Conservation (phyloP, 1,140 invertebrate species). For the Euwallacea similis region DNA sequence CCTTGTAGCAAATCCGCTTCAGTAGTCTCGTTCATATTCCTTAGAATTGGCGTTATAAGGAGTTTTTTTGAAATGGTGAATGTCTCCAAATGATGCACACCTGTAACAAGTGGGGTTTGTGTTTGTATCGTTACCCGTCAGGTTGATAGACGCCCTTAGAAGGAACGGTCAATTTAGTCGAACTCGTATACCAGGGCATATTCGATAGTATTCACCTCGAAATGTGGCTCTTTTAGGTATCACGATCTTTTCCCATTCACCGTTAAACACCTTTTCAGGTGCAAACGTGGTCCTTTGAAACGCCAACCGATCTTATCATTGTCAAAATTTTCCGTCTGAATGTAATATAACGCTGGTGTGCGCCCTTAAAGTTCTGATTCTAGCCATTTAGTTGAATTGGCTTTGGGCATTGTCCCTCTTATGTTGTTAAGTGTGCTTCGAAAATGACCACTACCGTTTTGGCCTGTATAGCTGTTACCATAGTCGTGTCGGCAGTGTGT, state of each 20-base stretch:
- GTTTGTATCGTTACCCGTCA: no score
- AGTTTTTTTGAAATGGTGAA: no score
- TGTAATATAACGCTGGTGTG: constrained; percentile 5
- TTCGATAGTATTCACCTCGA: no score
- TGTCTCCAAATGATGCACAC: no score
- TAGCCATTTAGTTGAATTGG: constrained; percentile 21
- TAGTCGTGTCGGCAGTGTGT: constrained; percentile 35
- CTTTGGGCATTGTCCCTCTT: constrained; percentile 6
- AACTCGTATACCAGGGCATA: no score
- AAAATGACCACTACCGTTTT: constrained; percentile 39
- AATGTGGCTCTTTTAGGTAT: no score
- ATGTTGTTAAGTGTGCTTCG: constrained; percentile 11
- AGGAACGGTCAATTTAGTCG: no score
- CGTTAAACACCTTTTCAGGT: no score
- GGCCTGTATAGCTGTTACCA: constrained; percentile 36
- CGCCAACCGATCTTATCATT: constrained; percentile 8
- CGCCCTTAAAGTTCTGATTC: constrained; percentile 5
- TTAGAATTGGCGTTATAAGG: no score
- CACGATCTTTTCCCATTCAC: no score
- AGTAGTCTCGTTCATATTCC: constrained; percentile 42
- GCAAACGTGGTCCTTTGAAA: background rate
- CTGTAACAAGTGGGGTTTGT: no score
- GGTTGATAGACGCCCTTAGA: no score
- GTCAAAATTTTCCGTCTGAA: constrained; percentile 25
- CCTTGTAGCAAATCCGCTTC: constrained; percentile 46